Evolutionary conservation across 2,888 invertebrate genomes (phyloP).

Genomic region (Lasioglossum leucozonium): DNA sequence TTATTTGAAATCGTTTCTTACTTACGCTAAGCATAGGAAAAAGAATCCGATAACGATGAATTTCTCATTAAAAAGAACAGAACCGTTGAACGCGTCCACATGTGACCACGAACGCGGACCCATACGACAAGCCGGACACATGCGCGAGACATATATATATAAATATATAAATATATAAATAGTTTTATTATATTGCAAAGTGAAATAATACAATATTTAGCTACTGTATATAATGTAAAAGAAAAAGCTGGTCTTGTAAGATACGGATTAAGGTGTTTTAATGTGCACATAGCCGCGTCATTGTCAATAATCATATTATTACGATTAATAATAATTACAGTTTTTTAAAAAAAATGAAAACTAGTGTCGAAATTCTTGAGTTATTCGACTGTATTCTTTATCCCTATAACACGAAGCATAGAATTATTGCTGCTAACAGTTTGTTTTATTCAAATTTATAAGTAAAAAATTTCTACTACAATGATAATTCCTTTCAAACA

Average conservation of each 20-base stretch:
- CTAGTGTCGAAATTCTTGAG: constrained; percentile 85
- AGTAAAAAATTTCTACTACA: too few species aligned
- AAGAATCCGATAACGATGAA: constrained; percentile 48
- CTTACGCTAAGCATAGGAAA: constrained; percentile 60
- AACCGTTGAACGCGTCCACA: constrained; percentile 45
- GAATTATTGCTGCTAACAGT: not conserved
- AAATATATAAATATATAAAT: constrained; percentile 77
- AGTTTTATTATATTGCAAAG: constrained; percentile 81
- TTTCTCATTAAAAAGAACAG: constrained; percentile 51
- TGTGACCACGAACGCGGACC: constrained; percentile 28
- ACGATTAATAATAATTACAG: constrained; percentile 85
- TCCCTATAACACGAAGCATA: not conserved
- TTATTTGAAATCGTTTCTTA: constrained; percentile 70
- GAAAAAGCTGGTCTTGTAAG: constrained; percentile 85
- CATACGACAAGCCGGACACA: constrained; percentile 49
- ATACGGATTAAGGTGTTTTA: constrained; percentile 86
- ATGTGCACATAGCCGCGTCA: constrained; percentile 86
- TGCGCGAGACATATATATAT: constrained; percentile 67
- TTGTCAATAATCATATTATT: constrained; percentile 85
- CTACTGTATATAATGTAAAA: constrained; percentile 85
- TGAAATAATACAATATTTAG: constrained; percentile 82
- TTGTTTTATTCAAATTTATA: not conserved
- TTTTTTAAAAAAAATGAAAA: constrained; percentile 78
- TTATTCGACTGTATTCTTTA: not conserved
- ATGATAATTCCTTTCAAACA: not conserved